Conservation (phyloP, 2,113 vertebrate genomes). For the Rhea pennata region DNA sequence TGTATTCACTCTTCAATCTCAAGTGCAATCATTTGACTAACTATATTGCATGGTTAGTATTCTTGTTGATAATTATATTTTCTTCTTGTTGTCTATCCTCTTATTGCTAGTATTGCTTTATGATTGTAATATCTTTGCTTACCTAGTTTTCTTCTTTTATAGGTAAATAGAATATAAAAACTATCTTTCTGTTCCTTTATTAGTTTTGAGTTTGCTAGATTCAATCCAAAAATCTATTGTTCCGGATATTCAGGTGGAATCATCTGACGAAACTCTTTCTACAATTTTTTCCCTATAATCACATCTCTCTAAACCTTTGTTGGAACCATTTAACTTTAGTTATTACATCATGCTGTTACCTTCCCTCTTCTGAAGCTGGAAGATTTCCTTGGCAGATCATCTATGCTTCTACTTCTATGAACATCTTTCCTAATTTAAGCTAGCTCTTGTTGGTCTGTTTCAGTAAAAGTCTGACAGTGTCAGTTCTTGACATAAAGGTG, state of each 20-base stretch:
- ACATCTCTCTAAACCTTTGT: neutral
- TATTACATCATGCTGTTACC: neutral
- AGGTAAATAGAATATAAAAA: neutral
- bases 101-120: neutral
- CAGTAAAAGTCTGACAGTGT: neutral
- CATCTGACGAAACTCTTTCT: neutral
- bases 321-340: neutral
- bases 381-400: neutral
- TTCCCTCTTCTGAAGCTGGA: neutral
- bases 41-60: neutral
- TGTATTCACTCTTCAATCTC: neutral
- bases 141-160: neutral
- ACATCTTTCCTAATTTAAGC: neutral
- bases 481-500: neutral
- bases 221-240: neutral
- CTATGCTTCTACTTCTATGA: neutral
- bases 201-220: neutral
- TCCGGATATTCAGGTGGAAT: neutral
- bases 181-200: neutral
- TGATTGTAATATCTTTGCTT: neutral
- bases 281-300: neutral
- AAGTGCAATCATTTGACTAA: neutral
- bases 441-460: neutral
- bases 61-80: neutral
- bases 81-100: neutral